These are phyloP conservation scores for Sylvia borin DNA, from an alignment of 2,797 vertebrate genomes.

Conservation along the genomic window DNA sequence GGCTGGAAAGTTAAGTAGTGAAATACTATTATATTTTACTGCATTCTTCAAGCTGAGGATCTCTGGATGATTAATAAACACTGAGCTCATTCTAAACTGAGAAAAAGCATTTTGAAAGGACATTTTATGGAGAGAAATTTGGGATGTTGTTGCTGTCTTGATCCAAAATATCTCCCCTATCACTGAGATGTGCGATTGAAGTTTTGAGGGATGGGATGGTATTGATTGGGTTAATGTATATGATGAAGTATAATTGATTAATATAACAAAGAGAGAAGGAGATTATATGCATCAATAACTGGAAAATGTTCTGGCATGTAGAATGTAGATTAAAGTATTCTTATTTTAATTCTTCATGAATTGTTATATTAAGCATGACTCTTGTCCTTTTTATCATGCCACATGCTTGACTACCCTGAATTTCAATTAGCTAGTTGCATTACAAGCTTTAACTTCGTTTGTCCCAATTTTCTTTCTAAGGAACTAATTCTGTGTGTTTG, in stretches of 20 bases:
- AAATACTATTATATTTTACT: not conserved
- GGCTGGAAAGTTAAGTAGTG: not conserved
- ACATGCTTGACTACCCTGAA: not conserved
- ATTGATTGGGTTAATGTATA: not conserved
- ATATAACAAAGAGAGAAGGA: not conserved
- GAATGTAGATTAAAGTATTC: not conserved
- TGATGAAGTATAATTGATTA: not conserved
- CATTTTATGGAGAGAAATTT: not conserved
- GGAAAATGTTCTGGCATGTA: not conserved
- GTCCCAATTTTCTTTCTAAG: not conserved
- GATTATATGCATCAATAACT: not conserved
- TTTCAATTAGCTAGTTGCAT: slow-evolving; percentile 15
- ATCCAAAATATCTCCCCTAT: not conserved
- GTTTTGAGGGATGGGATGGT: not conserved
- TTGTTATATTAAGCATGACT: not conserved
- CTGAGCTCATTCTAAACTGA: not conserved
- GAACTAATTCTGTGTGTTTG: not conserved
- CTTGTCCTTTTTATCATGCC: not conserved
- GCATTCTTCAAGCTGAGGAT: not conserved
- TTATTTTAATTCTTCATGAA: not conserved
- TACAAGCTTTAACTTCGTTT: not conserved
- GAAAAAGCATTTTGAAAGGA: not conserved
- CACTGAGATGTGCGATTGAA: not conserved
- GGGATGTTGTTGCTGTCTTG: not conserved
- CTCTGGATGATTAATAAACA: not conserved